Base-by-base conservation (phyloP, 2,113 vertebrate genomes). In the Blennius ocellaris region DNA sequence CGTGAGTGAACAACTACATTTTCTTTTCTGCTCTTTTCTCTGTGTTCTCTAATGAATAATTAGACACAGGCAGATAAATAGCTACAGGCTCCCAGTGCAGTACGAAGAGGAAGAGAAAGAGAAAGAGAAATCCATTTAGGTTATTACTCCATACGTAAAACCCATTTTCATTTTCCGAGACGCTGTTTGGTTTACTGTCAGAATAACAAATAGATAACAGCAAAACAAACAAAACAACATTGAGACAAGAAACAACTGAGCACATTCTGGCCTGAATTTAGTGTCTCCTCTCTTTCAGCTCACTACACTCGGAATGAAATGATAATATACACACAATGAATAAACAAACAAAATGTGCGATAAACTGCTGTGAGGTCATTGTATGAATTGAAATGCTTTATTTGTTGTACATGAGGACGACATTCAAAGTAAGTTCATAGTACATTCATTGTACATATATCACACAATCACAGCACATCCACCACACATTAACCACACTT, bases 71-170 rank as follows among this genome's bases (percentile, higher is more conserved):
- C 83, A 87, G 82, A 88, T 88, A 87, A 88, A 89, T 85, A 78
- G 89, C 86, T 81, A 75, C 73, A 64, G 83, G 88, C 86, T 81
- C 53, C 68, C 12, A 7, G 63, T 80, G 76, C 65, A 8, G 47
- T 21, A 69, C 59, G 65, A 39, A 48, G n/a, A 69, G 48, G 83
- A 77, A 90, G 67, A 14, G 47, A 56, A 52, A 55, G 61, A 71
- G 62, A 49, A 49, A 74, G 57, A 83, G 83, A 91, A 91, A 92
- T 93, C 92, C 91, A 94, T 93, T 94, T 91, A 91, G 73, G 90
- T 90, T 92, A 93, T 93, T 93, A 92, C 85, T 90, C 85, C 78
- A 90, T 87, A 93, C 89, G 92, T 92, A 93, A 93, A 93, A 92
- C 89, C 80, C 76, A 93, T 93, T 92, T 93, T 91, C 87, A 89